These are phyloP conservation scores for Seira ritae DNA, from an alignment of 2,888 invertebrate species.

Conservation along the genomic window DNA sequence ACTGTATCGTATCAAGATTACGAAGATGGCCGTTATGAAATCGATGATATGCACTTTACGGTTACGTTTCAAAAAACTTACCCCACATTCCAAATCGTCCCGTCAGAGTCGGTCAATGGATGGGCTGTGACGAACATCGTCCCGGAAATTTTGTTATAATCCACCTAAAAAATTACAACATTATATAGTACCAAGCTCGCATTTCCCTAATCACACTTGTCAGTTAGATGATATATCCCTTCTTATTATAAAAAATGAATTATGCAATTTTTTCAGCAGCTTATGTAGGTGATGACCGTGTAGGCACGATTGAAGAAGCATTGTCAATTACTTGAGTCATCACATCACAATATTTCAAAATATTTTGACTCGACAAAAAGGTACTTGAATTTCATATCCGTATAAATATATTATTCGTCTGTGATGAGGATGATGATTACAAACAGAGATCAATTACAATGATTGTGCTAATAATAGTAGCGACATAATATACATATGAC, in stretches of 20 bases:
- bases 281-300: not conserved
- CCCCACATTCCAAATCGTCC: constrained; percentile 70
- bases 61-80: constrained; percentile 31
- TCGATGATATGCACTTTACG: not conserved
- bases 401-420: not conserved
- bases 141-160: constrained; percentile 57
- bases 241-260: not conserved
- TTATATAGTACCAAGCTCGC: not conserved
- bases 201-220: no score
- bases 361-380: not conserved
- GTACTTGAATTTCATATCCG: not conserved
- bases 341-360: not conserved
- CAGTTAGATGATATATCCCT: not conserved
- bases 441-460: constrained; percentile 45
- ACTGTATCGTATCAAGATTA: not conserved
- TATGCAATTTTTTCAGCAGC: not conserved
- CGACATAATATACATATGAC: constrained; percentile 26
- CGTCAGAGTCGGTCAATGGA: constrained; percentile 69
- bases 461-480: constrained; percentile 46
- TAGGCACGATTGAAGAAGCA: no score
- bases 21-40: not conserved
- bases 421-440: constrained; percentile 33
- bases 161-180: constrained; percentile 27
- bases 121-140: constrained; percentile 69
- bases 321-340: no score